A percentile compares a stretch with the other conserved stretches of the same genome.
Conservation (phyloP, 1,140 invertebrate species). For the Ptiloglossa arizonensis region DNA sequence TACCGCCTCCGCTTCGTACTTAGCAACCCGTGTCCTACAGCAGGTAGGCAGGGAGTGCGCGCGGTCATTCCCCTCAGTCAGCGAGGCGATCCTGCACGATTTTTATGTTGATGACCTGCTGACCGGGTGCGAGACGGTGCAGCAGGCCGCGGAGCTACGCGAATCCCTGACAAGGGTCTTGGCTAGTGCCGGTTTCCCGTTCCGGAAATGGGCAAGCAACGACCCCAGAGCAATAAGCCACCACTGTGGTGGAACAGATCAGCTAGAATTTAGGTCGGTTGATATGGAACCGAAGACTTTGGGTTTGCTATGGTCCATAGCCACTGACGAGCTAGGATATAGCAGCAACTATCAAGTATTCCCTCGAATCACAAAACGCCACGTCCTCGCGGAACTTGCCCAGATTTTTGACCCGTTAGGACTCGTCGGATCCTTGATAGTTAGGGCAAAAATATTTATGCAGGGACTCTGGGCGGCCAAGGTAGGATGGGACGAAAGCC, state of each 20-base stretch:
- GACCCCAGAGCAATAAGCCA: background rate
- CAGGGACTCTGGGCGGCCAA: too few relatives aligned
- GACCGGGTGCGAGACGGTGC: slow-evolving; percentile 63
- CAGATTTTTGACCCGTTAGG: too few relatives aligned
- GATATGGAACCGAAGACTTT: background rate
- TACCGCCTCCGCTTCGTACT: slow-evolving; percentile 67
- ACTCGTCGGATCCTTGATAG: too few relatives aligned
- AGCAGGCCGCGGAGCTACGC: background rate
- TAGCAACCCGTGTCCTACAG: slow-evolving; percentile 69
- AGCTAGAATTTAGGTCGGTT: background rate
- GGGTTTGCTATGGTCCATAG: too few relatives aligned
- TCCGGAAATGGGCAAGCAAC: background rate
- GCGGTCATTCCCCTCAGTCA: slow-evolving; percentile 57
- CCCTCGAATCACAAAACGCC: background rate
- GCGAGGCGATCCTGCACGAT: slow-evolving; percentile 68
- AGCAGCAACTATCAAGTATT: background rate
- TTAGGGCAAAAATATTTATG: background rate
- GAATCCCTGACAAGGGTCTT: background rate
- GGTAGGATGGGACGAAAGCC: background rate
- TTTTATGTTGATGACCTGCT: slow-evolving; percentile 81
- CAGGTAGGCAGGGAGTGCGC: slow-evolving; percentile 63
- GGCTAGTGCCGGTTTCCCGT: background rate
- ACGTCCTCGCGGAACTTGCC: too few relatives aligned
- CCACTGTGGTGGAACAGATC: too few relatives aligned
- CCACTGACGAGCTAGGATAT: background rate